Conservation (phyloP, 2,888 invertebrate species). For the Erebia epiphron region DNA sequence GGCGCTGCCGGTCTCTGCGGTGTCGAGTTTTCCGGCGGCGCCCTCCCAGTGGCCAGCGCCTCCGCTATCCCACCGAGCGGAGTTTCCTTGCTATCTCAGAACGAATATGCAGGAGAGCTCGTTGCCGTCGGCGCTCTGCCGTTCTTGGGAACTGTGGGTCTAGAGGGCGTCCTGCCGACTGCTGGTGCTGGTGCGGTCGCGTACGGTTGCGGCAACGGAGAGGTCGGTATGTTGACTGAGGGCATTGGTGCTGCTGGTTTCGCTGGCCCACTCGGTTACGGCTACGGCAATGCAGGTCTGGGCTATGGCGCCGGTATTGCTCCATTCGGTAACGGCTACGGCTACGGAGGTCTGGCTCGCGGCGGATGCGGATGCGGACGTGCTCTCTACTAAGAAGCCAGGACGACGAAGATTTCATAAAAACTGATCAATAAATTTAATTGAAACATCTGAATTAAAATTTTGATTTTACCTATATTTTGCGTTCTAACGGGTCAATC, state of each 20-base stretch:
- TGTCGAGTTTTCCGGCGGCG: slow-evolving; percentile 39
- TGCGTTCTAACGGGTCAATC: too few relatives aligned
- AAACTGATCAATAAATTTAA: too few relatives aligned
- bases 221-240: slow-evolving; percentile 42
- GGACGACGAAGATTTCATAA: too few relatives aligned
- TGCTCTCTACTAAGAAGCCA: slow-evolving; percentile 1
- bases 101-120: slow-evolving; percentile 48
- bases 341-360: slow-evolving; percentile 12
- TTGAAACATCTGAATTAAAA: too few relatives aligned
- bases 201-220: slow-evolving; percentile 48
- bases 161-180: slow-evolving; percentile 49
- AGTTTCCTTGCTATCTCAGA: slow-evolving; percentile 49
- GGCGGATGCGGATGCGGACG: slow-evolving; percentile 31
- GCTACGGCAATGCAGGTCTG: slow-evolving; percentile 18
- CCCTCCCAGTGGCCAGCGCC: slow-evolving; percentile 42
- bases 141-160: slow-evolving; percentile 51
- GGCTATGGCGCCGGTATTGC: slow-evolving; percentile 29
- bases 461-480: too few relatives aligned
- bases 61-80: slow-evolving; percentile 52
- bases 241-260: slow-evolving; percentile 20
- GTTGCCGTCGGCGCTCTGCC: slow-evolving; percentile 49
- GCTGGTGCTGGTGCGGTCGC: slow-evolving; percentile 46
- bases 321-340: slow-evolving; percentile 31
- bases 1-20: slow-evolving; percentile 28
- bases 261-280: slow-evolving; percentile 18